Conservation (phyloP, 2,888 invertebrate genomes). For the Gastrophysa polygoni region DNA sequence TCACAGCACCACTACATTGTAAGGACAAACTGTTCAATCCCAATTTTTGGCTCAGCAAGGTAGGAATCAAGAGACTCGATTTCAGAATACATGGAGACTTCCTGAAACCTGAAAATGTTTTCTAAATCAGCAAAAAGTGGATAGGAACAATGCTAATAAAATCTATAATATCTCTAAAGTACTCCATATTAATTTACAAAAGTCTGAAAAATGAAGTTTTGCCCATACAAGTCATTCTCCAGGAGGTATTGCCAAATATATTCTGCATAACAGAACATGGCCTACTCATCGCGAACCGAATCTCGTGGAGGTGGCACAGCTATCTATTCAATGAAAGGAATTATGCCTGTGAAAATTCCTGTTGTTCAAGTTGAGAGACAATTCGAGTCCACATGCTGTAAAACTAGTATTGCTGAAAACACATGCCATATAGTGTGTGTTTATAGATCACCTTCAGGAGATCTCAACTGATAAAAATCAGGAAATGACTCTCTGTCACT, state of each 20-base stretch:
- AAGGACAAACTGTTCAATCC: not conserved
- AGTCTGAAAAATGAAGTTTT: conserved; percentile 1
- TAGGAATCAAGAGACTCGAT: not conserved
- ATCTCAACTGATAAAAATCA: not conserved
- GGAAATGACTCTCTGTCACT: not conserved
- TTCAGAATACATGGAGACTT: not conserved
- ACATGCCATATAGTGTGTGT: not conserved
- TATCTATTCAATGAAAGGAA: not conserved
- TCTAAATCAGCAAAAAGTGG: not conserved
- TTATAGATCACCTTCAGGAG: conserved; percentile 3
- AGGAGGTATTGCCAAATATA: not conserved
- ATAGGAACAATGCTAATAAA: not conserved
- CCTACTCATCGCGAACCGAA: not conserved
- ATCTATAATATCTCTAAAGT: not conserved
- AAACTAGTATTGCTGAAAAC: not conserved
- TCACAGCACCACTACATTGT: not conserved
- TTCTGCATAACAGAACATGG: conserved; percentile 8
- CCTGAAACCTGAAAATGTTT: not conserved
- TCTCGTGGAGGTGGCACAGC: not conserved
- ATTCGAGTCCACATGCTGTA: not conserved
- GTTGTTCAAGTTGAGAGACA: not conserved
- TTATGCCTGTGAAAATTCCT: not conserved
- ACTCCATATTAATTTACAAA: not conserved
- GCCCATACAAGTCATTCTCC: not conserved
- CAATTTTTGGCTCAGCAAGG: not conserved